These are phyloP conservation scores for Riparia riparia DNA, from an alignment of 2,113 vertebrate species.

Conservation along the genomic window DNA sequence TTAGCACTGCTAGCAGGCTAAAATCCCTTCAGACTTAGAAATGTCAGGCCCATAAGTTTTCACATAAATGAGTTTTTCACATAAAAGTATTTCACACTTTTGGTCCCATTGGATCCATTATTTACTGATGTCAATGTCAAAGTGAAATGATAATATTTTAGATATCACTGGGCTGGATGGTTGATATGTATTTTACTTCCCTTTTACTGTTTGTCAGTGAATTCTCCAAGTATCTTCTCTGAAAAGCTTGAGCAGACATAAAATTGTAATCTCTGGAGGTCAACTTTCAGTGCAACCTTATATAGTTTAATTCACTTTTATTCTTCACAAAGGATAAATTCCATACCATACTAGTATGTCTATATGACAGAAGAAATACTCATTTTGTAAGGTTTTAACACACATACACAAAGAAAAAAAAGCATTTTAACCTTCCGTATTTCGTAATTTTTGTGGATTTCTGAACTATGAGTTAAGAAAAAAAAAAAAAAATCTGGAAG, in stretches of 20 bases:
- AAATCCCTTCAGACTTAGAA: too few species aligned
- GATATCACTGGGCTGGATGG: neutral
- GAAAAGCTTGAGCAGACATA: neutral
- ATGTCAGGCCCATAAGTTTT: neutral
- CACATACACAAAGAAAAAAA: accelerated
- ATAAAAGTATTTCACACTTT: neutral
- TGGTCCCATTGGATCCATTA: neutral
- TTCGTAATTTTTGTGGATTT: neutral
- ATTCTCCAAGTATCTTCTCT: neutral
- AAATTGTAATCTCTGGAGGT: neutral
- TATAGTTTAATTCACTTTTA: neutral
- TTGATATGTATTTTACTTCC: neutral
- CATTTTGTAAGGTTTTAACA: neutral
- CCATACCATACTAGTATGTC: neutral
- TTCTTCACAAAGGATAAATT: neutral
- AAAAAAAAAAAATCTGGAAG: neutral
- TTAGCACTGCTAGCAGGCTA: too few species aligned
- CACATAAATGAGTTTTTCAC: neutral
- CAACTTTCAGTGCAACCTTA: neutral
- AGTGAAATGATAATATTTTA: neutral
- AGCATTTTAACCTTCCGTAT: neutral
- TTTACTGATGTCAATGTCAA: neutral
- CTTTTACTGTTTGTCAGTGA: neutral
- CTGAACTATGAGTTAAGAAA: neutral
- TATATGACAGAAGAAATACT: neutral